These are phyloP conservation scores for Tetanocera ferruginea DNA, from an alignment of 2,888 invertebrate genomes.

Conservation along the genomic window DNA sequence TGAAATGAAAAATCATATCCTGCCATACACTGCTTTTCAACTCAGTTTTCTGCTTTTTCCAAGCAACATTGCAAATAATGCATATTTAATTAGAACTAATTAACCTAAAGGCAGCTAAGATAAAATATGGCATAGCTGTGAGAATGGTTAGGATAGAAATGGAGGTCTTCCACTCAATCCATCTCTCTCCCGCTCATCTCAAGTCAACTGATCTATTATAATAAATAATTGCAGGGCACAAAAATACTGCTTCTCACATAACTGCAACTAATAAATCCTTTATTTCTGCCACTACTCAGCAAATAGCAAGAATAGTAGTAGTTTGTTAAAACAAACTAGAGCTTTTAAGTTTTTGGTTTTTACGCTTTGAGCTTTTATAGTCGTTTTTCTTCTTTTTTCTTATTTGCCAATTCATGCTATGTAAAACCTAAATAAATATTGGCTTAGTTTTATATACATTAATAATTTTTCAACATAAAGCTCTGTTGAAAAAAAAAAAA, in stretches of 20 bases:
- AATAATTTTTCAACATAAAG: neutral
- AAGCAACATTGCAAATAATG: conserved; percentile 49
- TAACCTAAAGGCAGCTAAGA: conserved; percentile 51
- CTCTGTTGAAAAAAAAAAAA: neutral
- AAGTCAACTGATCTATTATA: neutral
- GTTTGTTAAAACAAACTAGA: neutral
- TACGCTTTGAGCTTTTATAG: neutral
- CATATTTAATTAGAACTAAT: conserved; percentile 62
- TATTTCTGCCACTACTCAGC: no score
- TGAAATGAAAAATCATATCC: conserved; percentile 22
- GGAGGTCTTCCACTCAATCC: neutral
- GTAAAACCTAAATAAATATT: conserved; percentile 1
- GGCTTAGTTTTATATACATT: neutral
- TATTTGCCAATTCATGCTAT: neutral
- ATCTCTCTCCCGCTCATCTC: no score
- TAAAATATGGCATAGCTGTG: neutral
- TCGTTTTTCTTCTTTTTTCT: neutral
- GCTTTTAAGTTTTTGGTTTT: neutral
- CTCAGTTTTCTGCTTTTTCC: neutral
- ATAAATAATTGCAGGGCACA: neutral
- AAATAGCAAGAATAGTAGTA: no score
- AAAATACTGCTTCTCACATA: no score
- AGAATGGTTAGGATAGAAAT: neutral
- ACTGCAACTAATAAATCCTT: no score
- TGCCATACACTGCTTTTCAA: neutral